These are phyloP conservation scores for Eurystomus glaucurus DNA, from an alignment of 2,797 vertebrate species.

Conservation along the genomic window DNA sequence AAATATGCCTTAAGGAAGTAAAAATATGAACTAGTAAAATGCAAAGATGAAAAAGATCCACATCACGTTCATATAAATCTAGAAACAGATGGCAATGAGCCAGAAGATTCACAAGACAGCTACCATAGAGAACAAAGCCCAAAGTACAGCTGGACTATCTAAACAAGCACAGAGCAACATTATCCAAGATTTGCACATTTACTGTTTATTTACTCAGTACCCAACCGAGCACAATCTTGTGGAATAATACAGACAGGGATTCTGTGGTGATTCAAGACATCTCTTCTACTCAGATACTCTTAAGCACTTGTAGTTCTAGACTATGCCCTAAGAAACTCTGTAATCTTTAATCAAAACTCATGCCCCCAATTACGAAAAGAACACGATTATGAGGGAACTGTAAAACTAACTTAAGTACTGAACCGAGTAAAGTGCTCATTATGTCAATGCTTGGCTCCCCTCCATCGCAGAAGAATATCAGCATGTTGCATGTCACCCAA, in stretches of 20 bases:
- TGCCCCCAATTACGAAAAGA: neutral
- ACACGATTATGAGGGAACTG: neutral
- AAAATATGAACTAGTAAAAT: slow-evolving; percentile 23
- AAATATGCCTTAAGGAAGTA: neutral
- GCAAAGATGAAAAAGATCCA: neutral
- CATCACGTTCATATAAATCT: neutral
- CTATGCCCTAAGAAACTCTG: neutral
- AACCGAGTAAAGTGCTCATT: neutral
- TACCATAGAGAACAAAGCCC: neutral
- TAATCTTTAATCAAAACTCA: neutral
- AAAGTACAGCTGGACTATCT: slow-evolving; percentile 16
- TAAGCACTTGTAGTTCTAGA: neutral
- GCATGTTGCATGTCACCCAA: neutral
- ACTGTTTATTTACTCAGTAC: slow-evolving; percentile 29
- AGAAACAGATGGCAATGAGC: neutral
- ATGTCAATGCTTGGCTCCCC: neutral
- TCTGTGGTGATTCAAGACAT: too few species aligned
- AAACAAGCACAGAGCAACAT: neutral
- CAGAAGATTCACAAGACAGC: neutral
- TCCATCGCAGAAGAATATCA: neutral
- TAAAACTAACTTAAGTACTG: neutral
- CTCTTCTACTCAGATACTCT: neutral
- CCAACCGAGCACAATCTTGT: neutral
- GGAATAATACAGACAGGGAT: neutral
- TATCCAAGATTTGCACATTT: neutral